These are phyloP conservation scores for Lissocephala sabroskyi DNA, from an alignment of 2,888 invertebrate genomes.

Conservation along the genomic window DNA sequence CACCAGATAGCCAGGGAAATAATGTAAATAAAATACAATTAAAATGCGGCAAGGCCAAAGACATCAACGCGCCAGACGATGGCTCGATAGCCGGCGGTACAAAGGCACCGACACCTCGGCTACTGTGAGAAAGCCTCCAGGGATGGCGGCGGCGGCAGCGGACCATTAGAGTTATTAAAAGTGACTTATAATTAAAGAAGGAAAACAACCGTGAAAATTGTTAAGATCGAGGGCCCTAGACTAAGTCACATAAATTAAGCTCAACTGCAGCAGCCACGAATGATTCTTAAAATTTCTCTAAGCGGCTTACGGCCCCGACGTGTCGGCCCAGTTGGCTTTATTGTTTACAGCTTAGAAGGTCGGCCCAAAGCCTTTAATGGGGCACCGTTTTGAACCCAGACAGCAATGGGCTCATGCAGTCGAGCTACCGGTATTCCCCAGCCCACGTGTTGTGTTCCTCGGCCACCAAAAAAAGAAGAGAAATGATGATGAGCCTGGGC, in stretches of 20 bases:
- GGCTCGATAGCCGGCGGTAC: too few species aligned
- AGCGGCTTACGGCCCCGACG: slow-evolving; percentile 30
- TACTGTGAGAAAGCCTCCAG: too few species aligned
- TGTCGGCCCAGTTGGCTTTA: slow-evolving; percentile 13
- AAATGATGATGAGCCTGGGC: slow-evolving; percentile 37
- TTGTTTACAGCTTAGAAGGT: slow-evolving; percentile 38
- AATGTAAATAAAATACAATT: slow-evolving; percentile 12
- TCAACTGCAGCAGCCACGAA: not conserved
- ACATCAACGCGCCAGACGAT: not conserved
- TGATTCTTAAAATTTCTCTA: slow-evolving; percentile 15
- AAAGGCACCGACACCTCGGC: too few species aligned
- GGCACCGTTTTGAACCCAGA: too few species aligned
- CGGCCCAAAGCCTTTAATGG: slow-evolving; percentile 2
- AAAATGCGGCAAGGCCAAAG: slow-evolving; percentile 11
- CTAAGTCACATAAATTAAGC: slow-evolving; percentile 22
- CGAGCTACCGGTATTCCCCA: slow-evolving; percentile 5
- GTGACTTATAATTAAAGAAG: slow-evolving; percentile 36
- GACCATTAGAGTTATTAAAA: slow-evolving; percentile 27
- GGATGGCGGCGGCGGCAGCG: too few species aligned
- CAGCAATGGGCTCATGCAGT: too few species aligned
- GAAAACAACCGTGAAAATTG: not conserved
- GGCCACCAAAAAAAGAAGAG: too few species aligned
- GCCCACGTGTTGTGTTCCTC: not conserved
- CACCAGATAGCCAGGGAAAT: too few species aligned
- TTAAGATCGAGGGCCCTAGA: not conserved